These are phyloP conservation scores for Typhlomys cinereus DNA, from an alignment of 2,113 vertebrate genomes.

Conservation along the genomic window DNA sequence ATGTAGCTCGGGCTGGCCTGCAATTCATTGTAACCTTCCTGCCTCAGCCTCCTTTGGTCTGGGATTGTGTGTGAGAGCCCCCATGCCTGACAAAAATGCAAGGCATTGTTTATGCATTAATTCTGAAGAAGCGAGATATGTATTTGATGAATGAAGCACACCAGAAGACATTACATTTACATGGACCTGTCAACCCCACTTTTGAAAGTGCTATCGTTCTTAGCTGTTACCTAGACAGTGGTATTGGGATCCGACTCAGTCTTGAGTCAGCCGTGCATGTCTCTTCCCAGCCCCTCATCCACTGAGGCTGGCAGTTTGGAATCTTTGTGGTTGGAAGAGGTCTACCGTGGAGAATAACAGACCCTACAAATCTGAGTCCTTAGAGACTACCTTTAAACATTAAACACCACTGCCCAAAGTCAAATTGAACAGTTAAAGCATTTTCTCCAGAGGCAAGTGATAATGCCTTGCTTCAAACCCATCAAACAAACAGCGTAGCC, in stretches of 20 bases:
- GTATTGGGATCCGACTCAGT: background rate
- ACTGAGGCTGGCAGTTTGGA: background rate
- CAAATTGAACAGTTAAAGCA: background rate
- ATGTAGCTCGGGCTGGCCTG: background rate
- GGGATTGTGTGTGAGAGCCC: background rate
- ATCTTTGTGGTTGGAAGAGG: background rate
- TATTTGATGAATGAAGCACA: slow-evolving; percentile 26
- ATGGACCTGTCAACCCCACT: background rate
- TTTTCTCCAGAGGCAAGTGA: background rate
- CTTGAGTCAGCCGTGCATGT: background rate
- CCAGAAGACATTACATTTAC: background rate
- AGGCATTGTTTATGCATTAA: slow-evolving; percentile 41
- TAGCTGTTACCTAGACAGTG: background rate
- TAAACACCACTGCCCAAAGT: background rate
- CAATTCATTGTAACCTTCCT: background rate
- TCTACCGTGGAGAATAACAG: background rate
- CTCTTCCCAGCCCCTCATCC: background rate
- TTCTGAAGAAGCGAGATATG: slow-evolving; percentile 1
- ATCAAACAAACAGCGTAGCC: background rate
- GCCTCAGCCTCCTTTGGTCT: background rate
- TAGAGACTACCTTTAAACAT: background rate
- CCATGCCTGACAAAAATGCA: background rate
- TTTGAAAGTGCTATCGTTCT: background rate
- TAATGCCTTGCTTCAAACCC: background rate
- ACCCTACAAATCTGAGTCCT: background rate